These are phyloP conservation scores for Nanger granti DNA, from an alignment of 2,113 vertebrate species.

Conservation along the genomic window DNA sequence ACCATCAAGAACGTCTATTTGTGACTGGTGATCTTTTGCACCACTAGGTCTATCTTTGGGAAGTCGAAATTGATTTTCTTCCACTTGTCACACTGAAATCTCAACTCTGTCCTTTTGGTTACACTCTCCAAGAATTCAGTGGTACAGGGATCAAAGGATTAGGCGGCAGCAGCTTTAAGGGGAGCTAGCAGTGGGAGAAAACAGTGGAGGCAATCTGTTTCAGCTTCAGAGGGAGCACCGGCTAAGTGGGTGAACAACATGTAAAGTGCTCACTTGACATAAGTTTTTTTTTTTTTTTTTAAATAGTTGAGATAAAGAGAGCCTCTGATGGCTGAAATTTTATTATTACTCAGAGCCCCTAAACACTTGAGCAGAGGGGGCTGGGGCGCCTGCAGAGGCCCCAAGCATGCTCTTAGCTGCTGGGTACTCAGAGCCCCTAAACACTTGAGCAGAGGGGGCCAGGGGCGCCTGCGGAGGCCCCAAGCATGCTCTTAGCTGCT, in stretches of 20 bases:
- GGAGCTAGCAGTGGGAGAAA: not conserved
- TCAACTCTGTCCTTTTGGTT: conserved; percentile 26
- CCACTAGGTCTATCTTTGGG: conserved; percentile 27
- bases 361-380: not conserved
- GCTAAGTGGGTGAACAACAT: conserved; percentile 60
- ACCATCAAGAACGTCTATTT: not conserved
- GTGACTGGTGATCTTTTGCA: conserved; percentile 17
- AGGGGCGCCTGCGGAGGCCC: not conserved
- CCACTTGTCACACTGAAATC: conserved; percentile 31
- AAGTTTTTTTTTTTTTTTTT: conserved; percentile 35
- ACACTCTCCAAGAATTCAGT: conserved; percentile 31
- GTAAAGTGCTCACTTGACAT: conserved; percentile 62
- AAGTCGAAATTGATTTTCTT: conserved; percentile 60
- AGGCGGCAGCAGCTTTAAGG: not conserved
- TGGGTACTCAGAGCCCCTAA: not conserved
- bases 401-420: not conserved
- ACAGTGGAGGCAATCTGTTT: conserved; percentile 37
- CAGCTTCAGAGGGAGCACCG: not conserved
- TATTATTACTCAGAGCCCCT: conserved; percentile 18
- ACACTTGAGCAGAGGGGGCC: not conserved
- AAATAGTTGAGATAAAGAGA: conserved; percentile 37
- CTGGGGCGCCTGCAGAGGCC: not conserved
- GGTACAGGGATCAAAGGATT: conserved; percentile 54
- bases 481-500: not conserved
- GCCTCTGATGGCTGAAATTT: conserved; percentile 14